Conservation (phyloP, 2,797 vertebrate species). For the Zalophus californianus region DNA sequence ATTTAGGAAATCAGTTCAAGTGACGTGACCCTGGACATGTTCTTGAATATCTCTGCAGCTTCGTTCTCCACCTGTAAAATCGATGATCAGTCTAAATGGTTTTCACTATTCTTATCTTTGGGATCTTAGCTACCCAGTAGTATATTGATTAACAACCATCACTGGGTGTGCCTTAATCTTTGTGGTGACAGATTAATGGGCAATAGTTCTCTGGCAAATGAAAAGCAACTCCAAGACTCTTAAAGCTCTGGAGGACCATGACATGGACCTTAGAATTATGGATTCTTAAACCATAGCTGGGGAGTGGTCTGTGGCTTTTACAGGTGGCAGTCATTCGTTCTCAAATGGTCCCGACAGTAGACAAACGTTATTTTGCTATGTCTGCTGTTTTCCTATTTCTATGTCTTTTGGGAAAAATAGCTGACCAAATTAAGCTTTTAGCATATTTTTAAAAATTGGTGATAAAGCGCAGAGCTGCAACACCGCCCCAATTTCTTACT, state of each 20-base stretch:
- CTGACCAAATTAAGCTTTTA: slow-evolving; percentile 30
- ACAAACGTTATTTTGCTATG: background rate
- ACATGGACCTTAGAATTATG: background rate
- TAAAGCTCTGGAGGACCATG: background rate
- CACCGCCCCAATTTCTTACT: slow-evolving; percentile 27
- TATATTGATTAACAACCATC: background rate
- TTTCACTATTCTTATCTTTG: slow-evolving; percentile 8
- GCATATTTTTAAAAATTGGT: slow-evolving; percentile 32
- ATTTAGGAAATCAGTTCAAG: slow-evolving; percentile 49
- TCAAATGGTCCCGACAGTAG: background rate
- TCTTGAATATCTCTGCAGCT: background rate
- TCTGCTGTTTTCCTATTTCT: slow-evolving; percentile 66
- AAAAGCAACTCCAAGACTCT: slow-evolving; percentile 47
- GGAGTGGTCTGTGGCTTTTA: background rate
- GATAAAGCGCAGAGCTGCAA: slow-evolving; percentile 31
- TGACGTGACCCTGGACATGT: background rate
- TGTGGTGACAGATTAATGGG: background rate
- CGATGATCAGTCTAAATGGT: background rate
- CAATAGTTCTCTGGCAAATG: background rate
- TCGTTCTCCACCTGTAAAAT: background rate
- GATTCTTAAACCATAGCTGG: slow-evolving; percentile 51
- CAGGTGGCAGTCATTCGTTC: background rate
- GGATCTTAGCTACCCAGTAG: background rate
- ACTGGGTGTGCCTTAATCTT: background rate
- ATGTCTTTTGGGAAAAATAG: slow-evolving; percentile 52